Conservation (phyloP, 2,888 invertebrate genomes). For the Aproaerema taeniolella region DNA sequence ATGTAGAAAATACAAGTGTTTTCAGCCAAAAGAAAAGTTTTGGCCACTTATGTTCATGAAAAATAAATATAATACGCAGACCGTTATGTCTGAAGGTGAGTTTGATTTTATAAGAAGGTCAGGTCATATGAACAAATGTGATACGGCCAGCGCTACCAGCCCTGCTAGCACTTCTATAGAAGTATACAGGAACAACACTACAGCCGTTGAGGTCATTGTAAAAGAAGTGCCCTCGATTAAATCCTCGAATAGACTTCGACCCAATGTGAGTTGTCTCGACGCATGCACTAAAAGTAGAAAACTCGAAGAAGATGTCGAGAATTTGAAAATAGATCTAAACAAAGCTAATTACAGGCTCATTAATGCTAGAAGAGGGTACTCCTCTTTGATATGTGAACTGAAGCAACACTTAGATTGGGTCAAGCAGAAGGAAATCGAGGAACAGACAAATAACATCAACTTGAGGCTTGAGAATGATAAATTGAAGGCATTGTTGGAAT, state of each 20-base stretch:
- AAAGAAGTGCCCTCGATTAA: conserved; percentile 49
- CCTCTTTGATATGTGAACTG: conserved; percentile 40
- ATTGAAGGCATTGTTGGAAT: conserved; percentile 41
- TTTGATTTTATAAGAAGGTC: too few species aligned
- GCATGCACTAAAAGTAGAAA: too few species aligned
- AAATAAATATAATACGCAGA: too few species aligned
- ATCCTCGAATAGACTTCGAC: too few species aligned
- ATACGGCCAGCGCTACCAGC: too few species aligned
- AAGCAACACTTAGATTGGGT: conserved; percentile 45
- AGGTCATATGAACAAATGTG: too few species aligned
- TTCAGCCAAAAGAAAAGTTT: too few species aligned
- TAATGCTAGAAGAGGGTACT: background rate
- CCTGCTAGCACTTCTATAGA: too few species aligned
- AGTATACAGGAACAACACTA: conserved; percentile 55
- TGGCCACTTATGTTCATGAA: too few species aligned
- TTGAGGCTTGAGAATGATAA: conserved; percentile 59
- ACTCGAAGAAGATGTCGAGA: conserved; percentile 10
- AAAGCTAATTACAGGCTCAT: conserved; percentile 2
- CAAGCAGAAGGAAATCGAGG: conserved; percentile 41
- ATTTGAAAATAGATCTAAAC: conserved; percentile 5
- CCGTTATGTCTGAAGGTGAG: too few species aligned
- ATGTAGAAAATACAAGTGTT: too few species aligned
- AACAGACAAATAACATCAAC: conserved; percentile 35
- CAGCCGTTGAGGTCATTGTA: conserved; percentile 56
- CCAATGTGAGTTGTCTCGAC: too few species aligned